Evolutionary conservation across 2,888 invertebrate genomes (phyloP), one percentile per base, ranked within the genome.

Genomic region (Amiota mariae): DNA sequence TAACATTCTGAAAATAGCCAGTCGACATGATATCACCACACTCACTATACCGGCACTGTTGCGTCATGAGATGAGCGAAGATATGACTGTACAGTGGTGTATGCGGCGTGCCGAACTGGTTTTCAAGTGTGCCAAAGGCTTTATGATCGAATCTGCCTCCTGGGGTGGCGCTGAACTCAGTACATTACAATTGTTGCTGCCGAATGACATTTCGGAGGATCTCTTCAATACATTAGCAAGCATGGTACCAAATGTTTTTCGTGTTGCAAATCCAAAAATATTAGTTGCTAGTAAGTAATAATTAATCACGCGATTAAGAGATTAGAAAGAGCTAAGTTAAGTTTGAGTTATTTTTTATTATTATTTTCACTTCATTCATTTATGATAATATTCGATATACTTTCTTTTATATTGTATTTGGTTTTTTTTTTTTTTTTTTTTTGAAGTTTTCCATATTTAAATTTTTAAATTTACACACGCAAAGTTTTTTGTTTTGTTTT

Each of bases 81-180:
- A 96, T 88, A 96, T 98, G 97, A 98, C 98, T 0, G 95, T 97
- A 71, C 94, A 95, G 51, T 99, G 99, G 99, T 99, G 98, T 90
- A 93, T 96, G 87, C 95, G 97, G 85, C 92, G 99, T 84, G 98
- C 99, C 0, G 99, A 99, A 91, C 91, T 99, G 78, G 96, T 99
- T 75, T 97, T 98, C 87, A 99, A 99, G 91, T 99, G 99, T 91
- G 96, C 98, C 71, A 99, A 99, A 91, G 99, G 99, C 3, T 99
- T 99, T 90, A 96, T 99, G 96, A 97, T 99, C 90, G 99, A 99
- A 92, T 97, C 97, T 92, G 95, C 96, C 10, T 96, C 97, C 0
- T 95, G 97, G 94, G 97, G 97, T 76, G 97, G 97, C 49, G 95
- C 96, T 0, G 96, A 96, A 90, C 91, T 97, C 48, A 90, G 90